Percentiles rank a stretch among this genome's conserved stretches.
Conservation (phyloP, 2,113 vertebrate genomes). For the Parus major region DNA sequence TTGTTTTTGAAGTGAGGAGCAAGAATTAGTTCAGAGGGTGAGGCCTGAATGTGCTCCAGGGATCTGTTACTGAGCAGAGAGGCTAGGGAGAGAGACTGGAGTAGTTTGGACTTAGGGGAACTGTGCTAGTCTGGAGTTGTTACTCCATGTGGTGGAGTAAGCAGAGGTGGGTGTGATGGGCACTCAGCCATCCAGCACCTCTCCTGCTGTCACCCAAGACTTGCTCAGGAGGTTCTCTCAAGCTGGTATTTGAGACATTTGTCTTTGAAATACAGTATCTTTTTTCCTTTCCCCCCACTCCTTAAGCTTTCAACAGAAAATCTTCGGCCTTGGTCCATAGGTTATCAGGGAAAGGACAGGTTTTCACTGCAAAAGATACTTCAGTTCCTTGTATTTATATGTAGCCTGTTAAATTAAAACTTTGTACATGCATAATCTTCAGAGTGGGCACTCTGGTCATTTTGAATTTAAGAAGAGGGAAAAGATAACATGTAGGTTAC, state of each 20-base stretch:
- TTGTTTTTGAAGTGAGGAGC: neutral
- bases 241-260: neutral
- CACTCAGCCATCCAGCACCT: neutral
- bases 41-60: neutral
- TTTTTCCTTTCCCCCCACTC: neutral
- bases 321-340: neutral
- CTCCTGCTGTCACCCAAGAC: neutral
- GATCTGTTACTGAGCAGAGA: neutral
- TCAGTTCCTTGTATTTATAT: neutral
- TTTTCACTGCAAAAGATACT: neutral
- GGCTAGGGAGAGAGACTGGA: neutral
- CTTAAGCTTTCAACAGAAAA: neutral
- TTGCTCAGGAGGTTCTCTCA: neutral
- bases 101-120: neutral
- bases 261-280: neutral
- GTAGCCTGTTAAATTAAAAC: neutral
- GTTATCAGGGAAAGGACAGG: neutral
- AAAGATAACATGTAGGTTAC: neutral
- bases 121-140: neutral
- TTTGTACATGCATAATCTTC: neutral
- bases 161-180: neutral
- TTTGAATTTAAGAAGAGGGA: neutral
- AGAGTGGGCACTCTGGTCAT: neutral
- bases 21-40: neutral
- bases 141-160: neutral